Evolutionary conservation across 1,140 invertebrate species (phyloP), one percentile per base, ranked within the genome.

Genomic region (Eupristina koningsbergeri): DNA sequence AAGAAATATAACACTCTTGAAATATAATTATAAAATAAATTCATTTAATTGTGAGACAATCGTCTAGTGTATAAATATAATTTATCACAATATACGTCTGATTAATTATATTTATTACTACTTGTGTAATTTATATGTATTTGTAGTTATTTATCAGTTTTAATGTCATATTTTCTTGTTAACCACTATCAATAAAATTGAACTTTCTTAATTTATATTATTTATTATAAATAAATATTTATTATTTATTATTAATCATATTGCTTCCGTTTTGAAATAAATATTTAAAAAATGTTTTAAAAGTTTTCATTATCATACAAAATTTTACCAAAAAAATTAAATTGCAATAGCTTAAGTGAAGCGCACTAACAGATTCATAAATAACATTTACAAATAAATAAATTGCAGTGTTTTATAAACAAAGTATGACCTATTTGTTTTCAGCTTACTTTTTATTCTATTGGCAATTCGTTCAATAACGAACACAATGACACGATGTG

Each of bases 41-140:
- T 41, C 19, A 41, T 0, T 0, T 41, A 26, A 41, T 71, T 22
- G 36, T 41, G 67, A 17, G 61, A 64, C 2, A 64, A 31, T 15
- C 29, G 17, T 64, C 1, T 1, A 31, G 34, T 13, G 61, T 15
- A 31, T 34, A 64, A 64, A 34, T 31, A 15, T 5, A 64, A 15
- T 13, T 64, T 64, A 29, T 29, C 0, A 64, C 31, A 64, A 64
- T 15, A 34, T 11, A 19, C 74, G 74, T 50, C 73, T 50, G 47
- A 76, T 76, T 58, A 76, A 58, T 45, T 76, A 8, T 19, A 53
- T 36, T 53, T 76, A 76, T 76, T 76, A 58, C 47, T 76, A 76
- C 74, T 34, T 76, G n/a, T 34, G 31, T 31, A 5, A 15, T 76
- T 50, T 58, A 53, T 50, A 19, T 29, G 22, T 58, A 26, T 0